A percentile compares a stretch with the other conserved stretches of the same genome.
phyloP scores from a whole-genome alignment of 35 echinoderm and acorn worm genomes.

The Hemicentrotus pulcherrimus region DNA sequence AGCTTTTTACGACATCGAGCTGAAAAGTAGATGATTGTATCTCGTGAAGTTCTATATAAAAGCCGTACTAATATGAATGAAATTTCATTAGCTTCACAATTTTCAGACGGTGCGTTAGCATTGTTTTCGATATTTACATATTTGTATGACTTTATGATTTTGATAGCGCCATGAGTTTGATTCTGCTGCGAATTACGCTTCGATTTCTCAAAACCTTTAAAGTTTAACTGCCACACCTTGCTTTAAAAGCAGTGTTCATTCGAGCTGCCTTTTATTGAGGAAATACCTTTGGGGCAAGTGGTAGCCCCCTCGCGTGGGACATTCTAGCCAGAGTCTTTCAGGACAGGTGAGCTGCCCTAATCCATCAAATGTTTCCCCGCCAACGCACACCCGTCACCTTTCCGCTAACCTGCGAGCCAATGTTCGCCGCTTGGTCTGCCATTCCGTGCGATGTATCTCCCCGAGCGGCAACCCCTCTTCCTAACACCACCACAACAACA shows the following conservation, averaged over 20 bases:
- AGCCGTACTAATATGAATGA: background rate
- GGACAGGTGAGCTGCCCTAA: background rate
- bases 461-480: background rate
- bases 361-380: slow-evolving; percentile 44
- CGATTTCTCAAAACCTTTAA: background rate
- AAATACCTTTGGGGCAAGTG: slow-evolving; percentile 3
- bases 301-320: slow-evolving; percentile 32
- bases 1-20: background rate
- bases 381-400: slow-evolving; percentile 33
- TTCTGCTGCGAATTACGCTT: background rate
- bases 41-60: background rate
- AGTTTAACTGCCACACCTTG: background rate
- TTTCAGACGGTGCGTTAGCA: background rate
- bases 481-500: background rate
- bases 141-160: background rate
- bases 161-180: background rate
- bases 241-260: background rate
- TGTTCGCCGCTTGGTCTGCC: slow-evolving; percentile 35
- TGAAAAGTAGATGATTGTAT: background rate
- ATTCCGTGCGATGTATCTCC: slow-evolving; percentile 36
- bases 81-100: background rate
- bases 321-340: slow-evolving; percentile 18
- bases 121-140: background rate
- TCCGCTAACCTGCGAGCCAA: slow-evolving; percentile 47
- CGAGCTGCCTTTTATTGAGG: background rate